These are phyloP conservation scores for Gallinago nigripennis DNA, from an alignment of 2,797 vertebrate genomes.

Conservation along the genomic window DNA sequence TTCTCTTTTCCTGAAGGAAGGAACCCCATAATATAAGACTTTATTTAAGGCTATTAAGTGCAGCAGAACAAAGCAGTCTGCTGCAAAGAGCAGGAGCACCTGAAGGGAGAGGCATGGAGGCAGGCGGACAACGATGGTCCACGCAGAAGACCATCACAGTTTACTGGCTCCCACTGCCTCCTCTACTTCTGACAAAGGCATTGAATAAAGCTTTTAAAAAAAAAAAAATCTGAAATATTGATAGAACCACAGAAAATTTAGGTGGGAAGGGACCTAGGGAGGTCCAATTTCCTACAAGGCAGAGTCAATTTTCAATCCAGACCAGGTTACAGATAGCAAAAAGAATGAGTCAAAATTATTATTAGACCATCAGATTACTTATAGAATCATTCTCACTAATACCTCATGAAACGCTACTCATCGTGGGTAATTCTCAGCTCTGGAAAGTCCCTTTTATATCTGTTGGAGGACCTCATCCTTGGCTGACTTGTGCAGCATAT, in stretches of 20 bases:
- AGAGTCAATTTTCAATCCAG: neutral
- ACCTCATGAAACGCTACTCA: slow-evolving; percentile 59
- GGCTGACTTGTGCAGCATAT: neutral
- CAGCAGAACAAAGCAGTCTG: slow-evolving; percentile 37
- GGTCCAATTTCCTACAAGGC: neutral
- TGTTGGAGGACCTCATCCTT: neutral
- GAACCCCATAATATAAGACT: slow-evolving; percentile 48
- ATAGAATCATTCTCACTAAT: slow-evolving; percentile 46
- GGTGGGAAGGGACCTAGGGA: neutral
- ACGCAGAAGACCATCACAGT: neutral
- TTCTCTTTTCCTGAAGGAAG: slow-evolving; percentile 32
- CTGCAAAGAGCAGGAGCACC: slow-evolving; percentile 10
- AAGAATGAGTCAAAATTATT: slow-evolving; percentile 38
- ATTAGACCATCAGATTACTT: slow-evolving; percentile 3
- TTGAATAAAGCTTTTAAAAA: slow-evolving; percentile 2
- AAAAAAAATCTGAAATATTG: neutral
- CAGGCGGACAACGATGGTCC: neutral
- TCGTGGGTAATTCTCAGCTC: slow-evolving; percentile 51
- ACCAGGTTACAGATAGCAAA: slow-evolving; percentile 27
- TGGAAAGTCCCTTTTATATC: slow-evolving; percentile 43
- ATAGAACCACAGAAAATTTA: neutral
- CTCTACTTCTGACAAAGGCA: slow-evolving; percentile 21
- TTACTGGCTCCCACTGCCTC: neutral
- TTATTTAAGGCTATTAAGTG: slow-evolving; percentile 48
- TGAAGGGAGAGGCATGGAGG: slow-evolving; percentile 15